phyloP scores from a whole-genome alignment of 2,888 invertebrate species.

The Andrena praecox region DNA sequence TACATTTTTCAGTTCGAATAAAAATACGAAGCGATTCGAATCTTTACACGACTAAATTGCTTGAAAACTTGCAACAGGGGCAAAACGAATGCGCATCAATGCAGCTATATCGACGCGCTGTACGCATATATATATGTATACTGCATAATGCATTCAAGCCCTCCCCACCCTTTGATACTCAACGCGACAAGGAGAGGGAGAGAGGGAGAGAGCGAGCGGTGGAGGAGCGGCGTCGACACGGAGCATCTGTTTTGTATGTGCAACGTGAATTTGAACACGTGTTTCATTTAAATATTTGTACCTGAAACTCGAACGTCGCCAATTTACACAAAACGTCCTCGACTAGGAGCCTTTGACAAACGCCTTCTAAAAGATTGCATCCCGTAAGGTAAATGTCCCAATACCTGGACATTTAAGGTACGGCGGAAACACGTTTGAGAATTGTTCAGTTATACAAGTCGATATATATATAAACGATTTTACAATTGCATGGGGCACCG shows the following conservation, averaged over 20 bases:
- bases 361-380: constrained; percentile 35
- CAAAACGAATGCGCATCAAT: constrained; percentile 30
- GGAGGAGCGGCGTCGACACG: constrained; percentile 12
- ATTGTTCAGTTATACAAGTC: no score
- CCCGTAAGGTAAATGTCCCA: no score
- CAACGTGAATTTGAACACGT: constrained; percentile 77
- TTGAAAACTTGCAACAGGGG: constrained; percentile 28
- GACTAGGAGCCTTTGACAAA: constrained; percentile 8
- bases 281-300: constrained; percentile 77
- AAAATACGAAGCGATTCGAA: constrained; percentile 50
- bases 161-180: not conserved
- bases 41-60: constrained; percentile 37
- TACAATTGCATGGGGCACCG: no score
- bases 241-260: constrained; percentile 76
- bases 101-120: constrained; percentile 14
- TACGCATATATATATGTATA: constrained; percentile 25
- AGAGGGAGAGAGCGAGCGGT: constrained; percentile 24
- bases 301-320: constrained; percentile 67
- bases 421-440: no score
- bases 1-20: not conserved
- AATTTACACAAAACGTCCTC: constrained; percentile 60
- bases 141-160: constrained; percentile 52
- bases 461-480: no score
- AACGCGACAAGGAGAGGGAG: not conserved
- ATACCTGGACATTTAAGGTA: no score